Evolutionary conservation across 1,140 invertebrate genomes (phyloP).

Genomic region (Cecropterus lyciades): DNA sequence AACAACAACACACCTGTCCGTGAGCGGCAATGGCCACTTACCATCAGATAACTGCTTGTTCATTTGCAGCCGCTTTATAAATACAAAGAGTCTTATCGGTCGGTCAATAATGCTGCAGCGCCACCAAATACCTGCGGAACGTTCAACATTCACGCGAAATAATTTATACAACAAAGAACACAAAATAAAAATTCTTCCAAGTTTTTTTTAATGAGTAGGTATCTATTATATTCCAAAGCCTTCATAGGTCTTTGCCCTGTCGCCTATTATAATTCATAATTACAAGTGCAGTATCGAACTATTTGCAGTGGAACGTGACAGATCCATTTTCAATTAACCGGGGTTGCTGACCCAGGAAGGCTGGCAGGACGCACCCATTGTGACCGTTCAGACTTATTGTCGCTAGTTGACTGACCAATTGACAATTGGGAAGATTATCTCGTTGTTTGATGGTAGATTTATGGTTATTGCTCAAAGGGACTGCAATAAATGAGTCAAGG

Average conservation of each 20-base stretch:
- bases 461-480: slow-evolving; percentile 14
- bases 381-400: slow-evolving; percentile 25
- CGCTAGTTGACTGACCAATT: slow-evolving; percentile 26
- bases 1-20: too few species aligned
- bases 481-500: slow-evolving; percentile 5
- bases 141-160: too few species aligned
- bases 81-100: too few species aligned
- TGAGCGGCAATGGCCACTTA: too few species aligned
- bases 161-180: background rate
- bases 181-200: background rate
- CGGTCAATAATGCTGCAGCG: too few species aligned
- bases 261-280: slow-evolving; percentile 3
- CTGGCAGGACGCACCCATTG: slow-evolving; percentile 25
- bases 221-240: background rate
- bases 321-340: slow-evolving; percentile 20
- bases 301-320: slow-evolving; percentile 7
- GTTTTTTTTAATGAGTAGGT: too few species aligned
- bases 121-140: too few species aligned
- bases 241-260: background rate
- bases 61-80: too few species aligned
- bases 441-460: slow-evolving; percentile 20
- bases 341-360: slow-evolving; percentile 14
- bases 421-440: slow-evolving; percentile 30
- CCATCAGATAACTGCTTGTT: too few species aligned
- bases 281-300: slow-evolving; percentile 19